These are phyloP conservation scores for Scolopax rusticola DNA, from an alignment of 2,797 vertebrate genomes.

Conservation along the genomic window DNA sequence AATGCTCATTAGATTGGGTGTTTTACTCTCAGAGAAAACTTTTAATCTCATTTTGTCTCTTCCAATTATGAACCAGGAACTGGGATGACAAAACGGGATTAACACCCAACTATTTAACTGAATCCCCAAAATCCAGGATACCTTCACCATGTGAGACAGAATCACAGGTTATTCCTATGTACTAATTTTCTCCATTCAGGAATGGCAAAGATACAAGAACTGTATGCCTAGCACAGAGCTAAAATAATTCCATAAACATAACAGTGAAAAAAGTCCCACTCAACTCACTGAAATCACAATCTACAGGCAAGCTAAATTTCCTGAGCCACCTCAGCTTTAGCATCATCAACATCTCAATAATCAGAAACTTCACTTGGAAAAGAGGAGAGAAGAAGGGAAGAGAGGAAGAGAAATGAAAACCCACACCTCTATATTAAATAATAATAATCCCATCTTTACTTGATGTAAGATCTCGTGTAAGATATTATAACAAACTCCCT, in stretches of 20 bases:
- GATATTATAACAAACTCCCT: background rate
- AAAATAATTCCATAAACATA: background rate
- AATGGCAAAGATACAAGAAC: background rate
- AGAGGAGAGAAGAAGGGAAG: accelerated
- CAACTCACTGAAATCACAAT: background rate
- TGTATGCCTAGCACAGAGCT: background rate
- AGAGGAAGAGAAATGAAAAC: background rate
- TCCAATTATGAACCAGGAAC: background rate
- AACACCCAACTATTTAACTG: background rate
- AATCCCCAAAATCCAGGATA: background rate
- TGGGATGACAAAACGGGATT: background rate
- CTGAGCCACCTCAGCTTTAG: background rate
- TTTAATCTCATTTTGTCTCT: background rate
- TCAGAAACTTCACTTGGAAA: background rate
- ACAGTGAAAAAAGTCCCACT: background rate
- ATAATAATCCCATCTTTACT: background rate
- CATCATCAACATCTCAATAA: background rate
- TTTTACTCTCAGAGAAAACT: background rate
- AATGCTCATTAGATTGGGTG: background rate
- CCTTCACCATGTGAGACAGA: background rate
- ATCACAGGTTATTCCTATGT: background rate
- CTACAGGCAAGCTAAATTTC: background rate
- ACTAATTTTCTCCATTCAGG: background rate
- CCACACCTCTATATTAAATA: background rate
- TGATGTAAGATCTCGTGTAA: background rate